phyloP scores from a whole-genome alignment of 2,888 invertebrate genomes.

The Rotaria macrura region DNA sequence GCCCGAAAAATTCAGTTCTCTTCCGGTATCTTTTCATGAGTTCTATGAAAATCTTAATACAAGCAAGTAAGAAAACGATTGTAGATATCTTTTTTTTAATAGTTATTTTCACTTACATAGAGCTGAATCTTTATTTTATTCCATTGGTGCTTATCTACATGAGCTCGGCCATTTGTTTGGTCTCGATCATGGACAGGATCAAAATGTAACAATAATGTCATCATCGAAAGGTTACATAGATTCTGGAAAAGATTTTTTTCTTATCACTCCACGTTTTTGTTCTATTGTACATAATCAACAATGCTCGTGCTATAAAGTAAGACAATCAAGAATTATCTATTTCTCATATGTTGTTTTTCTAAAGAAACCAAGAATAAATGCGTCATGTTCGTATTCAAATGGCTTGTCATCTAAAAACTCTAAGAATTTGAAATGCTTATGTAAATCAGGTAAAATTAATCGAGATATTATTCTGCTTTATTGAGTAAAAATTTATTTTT shows the following conservation, averaged over 20 bases:
- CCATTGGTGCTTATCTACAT: slow-evolving; percentile 13
- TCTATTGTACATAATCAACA: background rate
- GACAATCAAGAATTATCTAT: background rate
- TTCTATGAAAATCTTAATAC: background rate
- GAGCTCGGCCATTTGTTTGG: background rate
- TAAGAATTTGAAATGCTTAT: background rate
- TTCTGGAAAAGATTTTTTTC: background rate
- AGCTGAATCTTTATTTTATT: background rate
- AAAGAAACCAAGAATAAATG: background rate
- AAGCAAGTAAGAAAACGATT: background rate
- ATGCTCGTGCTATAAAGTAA: background rate
- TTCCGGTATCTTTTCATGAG: background rate
- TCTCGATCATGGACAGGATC: background rate
- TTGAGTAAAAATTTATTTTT: background rate
- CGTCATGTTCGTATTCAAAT: background rate
- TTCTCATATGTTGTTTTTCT: background rate
- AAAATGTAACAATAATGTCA: background rate
- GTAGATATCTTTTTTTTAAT: too few relatives aligned
- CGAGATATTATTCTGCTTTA: background rate
- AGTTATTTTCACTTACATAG: background rate
- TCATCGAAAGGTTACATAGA: background rate
- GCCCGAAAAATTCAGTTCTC: background rate
- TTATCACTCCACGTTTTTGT: background rate
- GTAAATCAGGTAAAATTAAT: background rate
- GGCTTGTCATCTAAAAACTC: background rate